Evolutionary conservation across 53 echinoderm and acorn worm genomes (phyloP).

Genomic region (Paracentrotus lividus): DNA sequence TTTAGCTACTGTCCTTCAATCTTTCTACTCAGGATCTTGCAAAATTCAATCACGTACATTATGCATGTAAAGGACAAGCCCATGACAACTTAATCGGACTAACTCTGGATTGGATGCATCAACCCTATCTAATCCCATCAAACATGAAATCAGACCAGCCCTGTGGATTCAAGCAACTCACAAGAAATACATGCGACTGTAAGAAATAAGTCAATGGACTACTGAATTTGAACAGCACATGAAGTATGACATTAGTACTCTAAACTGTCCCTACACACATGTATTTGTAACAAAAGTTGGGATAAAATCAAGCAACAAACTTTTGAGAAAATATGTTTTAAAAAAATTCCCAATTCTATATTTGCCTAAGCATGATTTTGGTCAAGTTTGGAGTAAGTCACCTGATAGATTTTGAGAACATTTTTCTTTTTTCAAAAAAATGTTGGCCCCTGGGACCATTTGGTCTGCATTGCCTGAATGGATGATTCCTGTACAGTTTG

Average conservation of each 20-base stretch:
- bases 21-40: background rate
- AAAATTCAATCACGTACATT: constrained; percentile 27
- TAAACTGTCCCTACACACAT: no score
- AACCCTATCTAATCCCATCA: constrained; percentile 9
- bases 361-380: no score
- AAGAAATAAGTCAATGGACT: background rate
- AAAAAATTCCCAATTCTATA: no score
- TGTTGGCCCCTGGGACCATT: no score
- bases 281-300: no score
- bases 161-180: background rate
- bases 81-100: constrained; percentile 41
- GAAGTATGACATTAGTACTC: no score
- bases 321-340: background rate
- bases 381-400: no score
- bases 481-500: no score
- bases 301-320: background rate
- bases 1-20: background rate
- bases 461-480: no score
- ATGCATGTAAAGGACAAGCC: background rate
- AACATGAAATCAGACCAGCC: constrained; percentile 1
- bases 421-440: no score
- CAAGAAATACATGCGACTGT: background rate
- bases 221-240: background rate
- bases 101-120: constrained; percentile 33
- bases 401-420: no score